Evolutionary conservation across 2,888 invertebrate genomes (phyloP).

Genomic region (Chaitophorus viminalis): DNA sequence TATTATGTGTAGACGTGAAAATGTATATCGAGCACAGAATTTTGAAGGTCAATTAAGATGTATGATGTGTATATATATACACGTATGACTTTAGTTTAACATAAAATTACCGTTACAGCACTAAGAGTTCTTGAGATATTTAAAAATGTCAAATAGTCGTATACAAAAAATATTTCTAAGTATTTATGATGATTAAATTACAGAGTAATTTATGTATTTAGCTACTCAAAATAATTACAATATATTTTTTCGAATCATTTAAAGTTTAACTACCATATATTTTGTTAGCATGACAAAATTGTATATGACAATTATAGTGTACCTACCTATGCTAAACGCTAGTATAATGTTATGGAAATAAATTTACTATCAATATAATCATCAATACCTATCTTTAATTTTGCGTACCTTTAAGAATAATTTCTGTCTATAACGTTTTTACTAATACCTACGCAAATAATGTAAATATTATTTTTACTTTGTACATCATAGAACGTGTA

Average conservation of each 20-base stretch:
- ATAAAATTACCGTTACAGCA: constrained; percentile 22
- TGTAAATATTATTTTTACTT: too few species aligned
- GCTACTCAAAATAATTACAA: not conserved
- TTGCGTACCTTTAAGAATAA: too few species aligned
- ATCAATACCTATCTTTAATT: too few species aligned
- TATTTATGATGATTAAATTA: not conserved
- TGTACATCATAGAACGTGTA: not conserved
- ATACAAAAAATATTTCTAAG: not conserved
- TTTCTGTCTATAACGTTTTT: too few species aligned
- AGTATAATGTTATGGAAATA: too few species aligned
- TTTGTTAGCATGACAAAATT: not conserved
- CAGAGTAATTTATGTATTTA: not conserved
- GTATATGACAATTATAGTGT: too few species aligned
- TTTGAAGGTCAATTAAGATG: not conserved
- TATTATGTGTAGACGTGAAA: not conserved
- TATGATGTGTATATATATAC: not conserved
- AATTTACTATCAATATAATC: too few species aligned
- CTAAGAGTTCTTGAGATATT: not conserved
- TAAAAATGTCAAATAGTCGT: not conserved
- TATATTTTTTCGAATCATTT: not conserved
- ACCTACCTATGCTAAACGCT: too few species aligned
- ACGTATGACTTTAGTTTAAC: not conserved
- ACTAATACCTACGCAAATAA: too few species aligned
- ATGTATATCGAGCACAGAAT: not conserved
- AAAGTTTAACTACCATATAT: not conserved